These are phyloP conservation scores for Eudasyphora cyanicolor DNA, from an alignment of 2,888 invertebrate species.

Conservation along the genomic window DNA sequence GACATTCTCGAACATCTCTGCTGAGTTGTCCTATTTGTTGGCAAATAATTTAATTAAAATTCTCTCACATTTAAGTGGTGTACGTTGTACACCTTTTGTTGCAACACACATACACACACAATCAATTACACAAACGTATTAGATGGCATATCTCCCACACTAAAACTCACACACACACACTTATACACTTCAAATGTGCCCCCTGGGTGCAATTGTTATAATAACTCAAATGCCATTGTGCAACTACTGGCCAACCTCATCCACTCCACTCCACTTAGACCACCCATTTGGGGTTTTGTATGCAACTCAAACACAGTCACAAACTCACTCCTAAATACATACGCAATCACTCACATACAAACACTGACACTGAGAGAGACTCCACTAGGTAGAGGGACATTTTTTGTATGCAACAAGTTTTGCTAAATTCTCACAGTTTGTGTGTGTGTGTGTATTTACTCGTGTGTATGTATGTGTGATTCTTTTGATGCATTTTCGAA, in stretches of 20 bases:
- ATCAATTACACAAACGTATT: not conserved
- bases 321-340: not conserved
- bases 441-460: no score
- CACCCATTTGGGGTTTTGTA: not conserved
- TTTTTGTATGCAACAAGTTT: conserved; percentile 57
- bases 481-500: conserved; percentile 39
- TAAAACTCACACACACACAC: conserved; percentile 56
- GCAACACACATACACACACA: not conserved
- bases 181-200: conserved; percentile 40
- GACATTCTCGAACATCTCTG: conserved; percentile 51
- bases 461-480: not conserved
- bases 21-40: conserved; percentile 8
- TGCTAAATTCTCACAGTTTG: conserved; percentile 37
- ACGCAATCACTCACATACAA: not conserved
- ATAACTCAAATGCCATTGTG: conserved; percentile 57
- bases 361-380: not conserved
- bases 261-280: not conserved
- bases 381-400: not conserved
- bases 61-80: conserved; percentile 2
- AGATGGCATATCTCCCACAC: conserved; percentile 9
- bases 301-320: conserved; percentile 2
- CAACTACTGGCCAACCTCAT: conserved; percentile 24
- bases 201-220: conserved; percentile 57
- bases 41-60: conserved; percentile 32
- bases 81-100: conserved; percentile 1